These are phyloP conservation scores for Oligia strigilis DNA, from an alignment of 2,888 invertebrate genomes.

Conservation along the genomic window DNA sequence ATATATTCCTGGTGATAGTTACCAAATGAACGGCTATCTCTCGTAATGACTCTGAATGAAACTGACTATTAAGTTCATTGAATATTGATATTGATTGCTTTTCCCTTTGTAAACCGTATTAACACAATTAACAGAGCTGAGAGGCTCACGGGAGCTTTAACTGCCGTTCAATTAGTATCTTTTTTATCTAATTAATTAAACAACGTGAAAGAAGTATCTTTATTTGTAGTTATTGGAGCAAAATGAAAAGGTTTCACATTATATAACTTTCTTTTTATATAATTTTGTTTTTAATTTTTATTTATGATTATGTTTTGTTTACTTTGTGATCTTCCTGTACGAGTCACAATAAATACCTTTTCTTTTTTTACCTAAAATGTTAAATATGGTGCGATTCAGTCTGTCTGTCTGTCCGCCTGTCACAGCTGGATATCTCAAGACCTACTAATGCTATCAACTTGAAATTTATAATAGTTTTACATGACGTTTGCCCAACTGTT, in stretches of 20 bases:
- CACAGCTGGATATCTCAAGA: too few species aligned
- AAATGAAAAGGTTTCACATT: not conserved
- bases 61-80: constrained; percentile 32
- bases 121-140: constrained; percentile 51
- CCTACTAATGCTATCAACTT: too few species aligned
- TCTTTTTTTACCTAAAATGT: not conserved
- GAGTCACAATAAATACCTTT: not conserved
- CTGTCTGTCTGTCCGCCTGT: too few species aligned
- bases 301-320: not conserved
- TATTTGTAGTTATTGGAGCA: not conserved
- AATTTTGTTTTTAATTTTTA: not conserved
- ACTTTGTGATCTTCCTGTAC: not conserved
- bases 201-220: not conserved
- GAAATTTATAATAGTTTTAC: too few species aligned
- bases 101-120: constrained; percentile 36
- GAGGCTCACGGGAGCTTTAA: constrained; percentile 45
- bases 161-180: constrained; percentile 35
- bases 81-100: constrained; percentile 53
- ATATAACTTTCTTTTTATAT: not conserved
- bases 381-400: too few species aligned
- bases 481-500: too few species aligned
- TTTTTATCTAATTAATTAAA: constrained; percentile 30
- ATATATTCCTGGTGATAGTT: too few species aligned
- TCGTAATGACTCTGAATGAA: too few species aligned
- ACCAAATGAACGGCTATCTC: too few species aligned